phyloP scores from a whole-genome alignment of 2,113 vertebrate genomes.

The Agapornis roseicollis region DNA sequence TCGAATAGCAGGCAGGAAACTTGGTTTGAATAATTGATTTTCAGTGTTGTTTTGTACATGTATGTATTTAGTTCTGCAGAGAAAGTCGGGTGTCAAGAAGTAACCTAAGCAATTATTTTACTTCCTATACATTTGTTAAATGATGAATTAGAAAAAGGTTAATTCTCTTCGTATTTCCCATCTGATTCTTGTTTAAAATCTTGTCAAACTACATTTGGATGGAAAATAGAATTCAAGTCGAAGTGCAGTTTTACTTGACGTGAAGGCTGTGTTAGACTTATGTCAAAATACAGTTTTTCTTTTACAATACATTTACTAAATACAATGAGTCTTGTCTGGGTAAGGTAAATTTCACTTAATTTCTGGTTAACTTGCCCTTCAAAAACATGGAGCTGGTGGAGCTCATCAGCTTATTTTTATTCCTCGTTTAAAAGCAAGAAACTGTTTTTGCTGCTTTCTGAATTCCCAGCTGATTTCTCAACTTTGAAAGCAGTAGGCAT shows the following conservation, averaged over 20 bases:
- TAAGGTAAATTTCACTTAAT: background rate
- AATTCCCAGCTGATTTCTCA: constrained; percentile 44
- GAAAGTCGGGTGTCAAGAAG: background rate
- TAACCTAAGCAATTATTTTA: background rate
- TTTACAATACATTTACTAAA: background rate
- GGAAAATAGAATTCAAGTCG: background rate
- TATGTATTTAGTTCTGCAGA: background rate
- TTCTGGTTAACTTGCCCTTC: constrained; percentile 48
- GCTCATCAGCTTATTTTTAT: constrained; percentile 29
- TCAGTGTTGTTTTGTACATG: background rate
- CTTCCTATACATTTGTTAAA: background rate
- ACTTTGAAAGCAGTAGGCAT: constrained; percentile 35
- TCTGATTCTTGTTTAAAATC: background rate
- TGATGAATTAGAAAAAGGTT: background rate
- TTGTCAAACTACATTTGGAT: background rate
- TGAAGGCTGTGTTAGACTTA: background rate
- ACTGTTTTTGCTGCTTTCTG: constrained; percentile 34
- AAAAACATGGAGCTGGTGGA: background rate
- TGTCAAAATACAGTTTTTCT: constrained; percentile 8
- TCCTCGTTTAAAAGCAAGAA: background rate
- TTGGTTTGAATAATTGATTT: background rate
- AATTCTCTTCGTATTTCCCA: background rate
- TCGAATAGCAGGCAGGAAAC: constrained; percentile 22
- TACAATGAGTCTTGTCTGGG: background rate
- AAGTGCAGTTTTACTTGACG: background rate